Conservation (phyloP, 1,140 invertebrate genomes). For the Cotesia glomerata region DNA sequence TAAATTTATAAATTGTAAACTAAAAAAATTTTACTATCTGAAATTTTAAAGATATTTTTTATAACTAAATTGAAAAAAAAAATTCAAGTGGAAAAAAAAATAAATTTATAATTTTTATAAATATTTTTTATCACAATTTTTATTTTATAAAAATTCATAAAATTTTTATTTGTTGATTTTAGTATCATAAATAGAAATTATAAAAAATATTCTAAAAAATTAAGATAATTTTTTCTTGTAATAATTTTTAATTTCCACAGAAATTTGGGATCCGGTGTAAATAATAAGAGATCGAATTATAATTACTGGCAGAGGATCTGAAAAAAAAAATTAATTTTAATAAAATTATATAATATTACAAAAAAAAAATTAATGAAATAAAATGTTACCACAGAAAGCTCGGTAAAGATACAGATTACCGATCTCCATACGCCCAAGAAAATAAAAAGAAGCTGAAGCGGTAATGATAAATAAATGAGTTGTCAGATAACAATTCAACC, state of each 20-base stretch:
- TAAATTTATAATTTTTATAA: too few species aligned
- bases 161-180: too few species aligned
- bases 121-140: too few species aligned
- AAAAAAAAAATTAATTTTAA: constrained; percentile 39
- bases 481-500: constrained; percentile 72
- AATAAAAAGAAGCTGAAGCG: constrained; percentile 84
- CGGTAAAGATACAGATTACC: constrained; percentile 70
- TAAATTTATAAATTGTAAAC: too few species aligned
- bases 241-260: constrained; percentile 53
- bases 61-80: too few species aligned
- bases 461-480: constrained; percentile 78
- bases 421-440: constrained; percentile 77
- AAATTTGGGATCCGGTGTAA: constrained; percentile 65
- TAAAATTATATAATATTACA: constrained; percentile 3
- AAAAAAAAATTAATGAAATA: neutral
- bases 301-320: constrained; percentile 52
- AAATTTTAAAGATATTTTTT: too few species aligned
- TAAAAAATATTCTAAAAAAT: too few species aligned
- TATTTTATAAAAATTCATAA: too few species aligned
- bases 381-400: constrained; percentile 57
- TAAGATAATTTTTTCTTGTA: too few species aligned
- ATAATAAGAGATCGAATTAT: constrained; percentile 54
- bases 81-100: too few species aligned
- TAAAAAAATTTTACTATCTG: too few species aligned
- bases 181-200: too few species aligned